Evolutionary conservation across 1,140 invertebrate species (phyloP).

Genomic region (Drosophila tani): DNA sequence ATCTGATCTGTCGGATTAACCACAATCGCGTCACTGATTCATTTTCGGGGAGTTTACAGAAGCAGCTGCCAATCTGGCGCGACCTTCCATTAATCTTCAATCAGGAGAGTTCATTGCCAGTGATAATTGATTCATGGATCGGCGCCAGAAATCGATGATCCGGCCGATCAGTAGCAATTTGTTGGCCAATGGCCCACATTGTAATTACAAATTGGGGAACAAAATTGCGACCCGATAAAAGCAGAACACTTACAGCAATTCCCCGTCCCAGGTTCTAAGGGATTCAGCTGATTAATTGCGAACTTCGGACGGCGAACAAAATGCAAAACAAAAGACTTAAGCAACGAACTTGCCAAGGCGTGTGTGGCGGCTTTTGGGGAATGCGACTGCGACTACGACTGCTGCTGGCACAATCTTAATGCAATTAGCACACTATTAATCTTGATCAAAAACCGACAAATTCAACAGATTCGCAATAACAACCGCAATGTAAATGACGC

Average conservation of each 20-base stretch:
- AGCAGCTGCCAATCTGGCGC: conserved; percentile 23
- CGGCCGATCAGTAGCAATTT: conserved; percentile 45
- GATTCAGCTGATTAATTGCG: conserved; percentile 57
- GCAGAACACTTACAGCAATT: conserved; percentile 28
- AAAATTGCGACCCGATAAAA: conserved; percentile 29
- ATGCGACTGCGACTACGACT: conserved; percentile 29
- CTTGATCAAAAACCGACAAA: conserved; percentile 56
- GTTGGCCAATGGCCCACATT: conserved; percentile 47
- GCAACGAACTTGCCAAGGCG: conserved; percentile 68
- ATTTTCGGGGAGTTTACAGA: conserved; percentile 40
- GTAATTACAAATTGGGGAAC: conserved; percentile 47
- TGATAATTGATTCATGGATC: conserved; percentile 48
- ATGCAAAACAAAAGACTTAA: conserved; percentile 74
- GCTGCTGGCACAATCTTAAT: conserved; percentile 49
- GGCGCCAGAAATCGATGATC: conserved; percentile 41
- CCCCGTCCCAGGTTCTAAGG: neutral
- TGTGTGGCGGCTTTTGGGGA: conserved; percentile 23
- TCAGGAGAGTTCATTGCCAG: conserved; percentile 47
- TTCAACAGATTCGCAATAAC: conserved; percentile 38
- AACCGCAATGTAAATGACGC: conserved; percentile 45
- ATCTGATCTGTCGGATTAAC: conserved; percentile 34
- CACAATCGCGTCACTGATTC: conserved; percentile 10
- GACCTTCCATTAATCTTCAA: conserved; percentile 41
- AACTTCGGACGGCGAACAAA: neutral
- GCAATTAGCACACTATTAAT: conserved; percentile 76